A percentile compares a stretch with the other conserved stretches of the same genome.
phyloP scores from a whole-genome alignment of 2,797 vertebrate genomes.

The Chiroxiphia lanceolata region DNA sequence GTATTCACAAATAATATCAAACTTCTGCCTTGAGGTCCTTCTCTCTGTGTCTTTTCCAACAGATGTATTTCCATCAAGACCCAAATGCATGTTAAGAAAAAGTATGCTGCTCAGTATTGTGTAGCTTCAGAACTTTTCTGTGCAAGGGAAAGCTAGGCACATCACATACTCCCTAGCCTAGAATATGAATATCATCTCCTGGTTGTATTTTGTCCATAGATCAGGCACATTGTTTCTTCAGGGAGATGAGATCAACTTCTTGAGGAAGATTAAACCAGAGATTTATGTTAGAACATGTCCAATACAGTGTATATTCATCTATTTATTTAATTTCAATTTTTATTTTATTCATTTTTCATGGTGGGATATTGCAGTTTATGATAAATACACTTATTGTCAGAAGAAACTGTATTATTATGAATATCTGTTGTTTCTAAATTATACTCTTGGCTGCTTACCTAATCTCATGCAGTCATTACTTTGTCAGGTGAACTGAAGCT shows the following conservation, averaged over 20 bases:
- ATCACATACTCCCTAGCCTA: neutral
- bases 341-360: neutral
- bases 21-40: neutral
- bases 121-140: neutral
- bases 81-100: neutral
- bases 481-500: neutral
- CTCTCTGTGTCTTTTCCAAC: neutral
- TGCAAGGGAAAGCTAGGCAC: neutral
- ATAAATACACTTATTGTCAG: neutral
- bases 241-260: neutral
- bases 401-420: neutral
- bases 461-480: neutral
- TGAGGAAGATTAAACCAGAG: neutral
- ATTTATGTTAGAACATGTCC: neutral
- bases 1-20: neutral
- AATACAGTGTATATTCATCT: neutral
- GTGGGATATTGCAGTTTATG: neutral
- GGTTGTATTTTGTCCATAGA: neutral
- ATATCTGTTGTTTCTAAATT: neutral
- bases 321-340: neutral
- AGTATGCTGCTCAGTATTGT: neutral
- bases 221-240: neutral
- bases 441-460: neutral
- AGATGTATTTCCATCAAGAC: neutral
- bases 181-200: neutral